Conservation (phyloP, 2,888 invertebrate species). For the Eudasyphora cyanicolor region DNA sequence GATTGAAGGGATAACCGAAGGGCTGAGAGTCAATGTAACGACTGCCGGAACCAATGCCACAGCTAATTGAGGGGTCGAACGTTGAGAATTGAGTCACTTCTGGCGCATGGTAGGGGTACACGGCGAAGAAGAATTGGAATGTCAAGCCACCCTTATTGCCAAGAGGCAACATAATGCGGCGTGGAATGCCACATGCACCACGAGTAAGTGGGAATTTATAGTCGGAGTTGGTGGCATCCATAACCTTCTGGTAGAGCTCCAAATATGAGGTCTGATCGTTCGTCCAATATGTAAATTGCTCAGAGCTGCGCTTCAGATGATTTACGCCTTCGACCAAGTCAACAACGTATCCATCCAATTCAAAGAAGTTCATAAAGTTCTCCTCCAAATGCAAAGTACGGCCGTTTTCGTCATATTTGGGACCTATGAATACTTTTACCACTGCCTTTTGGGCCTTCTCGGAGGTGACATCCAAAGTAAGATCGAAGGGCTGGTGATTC, state of each 20-base stretch:
- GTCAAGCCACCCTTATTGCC: constrained; percentile 84
- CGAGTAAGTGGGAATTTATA: constrained; percentile 80
- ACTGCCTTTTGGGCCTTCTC: constrained; percentile 83
- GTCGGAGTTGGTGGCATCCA: constrained; percentile 80
- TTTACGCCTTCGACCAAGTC: constrained; percentile 82
- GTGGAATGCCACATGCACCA: constrained; percentile 83
- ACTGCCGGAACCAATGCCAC: constrained; percentile 81
- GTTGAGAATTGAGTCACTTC: constrained; percentile 80
- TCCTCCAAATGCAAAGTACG: constrained; percentile 82
- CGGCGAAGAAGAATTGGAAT: constrained; percentile 83
- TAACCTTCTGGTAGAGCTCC: constrained; percentile 80
- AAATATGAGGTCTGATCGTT: constrained; percentile 82
- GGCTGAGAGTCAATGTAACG: constrained; percentile 80
- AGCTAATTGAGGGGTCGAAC: constrained; percentile 81
- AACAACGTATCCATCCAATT: constrained; percentile 84
- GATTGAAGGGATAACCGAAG: constrained; percentile 88
- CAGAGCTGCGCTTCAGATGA: constrained; percentile 82
- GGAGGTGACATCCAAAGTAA: constrained; percentile 82
- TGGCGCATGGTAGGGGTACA: constrained; percentile 81
- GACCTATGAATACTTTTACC: constrained; percentile 86
- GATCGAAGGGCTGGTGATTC: constrained; percentile 85
- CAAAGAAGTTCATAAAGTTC: constrained; percentile 85
- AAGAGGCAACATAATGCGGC: constrained; percentile 84
- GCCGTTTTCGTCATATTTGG: constrained; percentile 84
- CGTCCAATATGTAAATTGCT: constrained; percentile 84